A percentile compares a stretch with the other conserved stretches of the same genome.
Conservation (phyloP, 2,797 vertebrate genomes). For the Varecia variegata region DNA sequence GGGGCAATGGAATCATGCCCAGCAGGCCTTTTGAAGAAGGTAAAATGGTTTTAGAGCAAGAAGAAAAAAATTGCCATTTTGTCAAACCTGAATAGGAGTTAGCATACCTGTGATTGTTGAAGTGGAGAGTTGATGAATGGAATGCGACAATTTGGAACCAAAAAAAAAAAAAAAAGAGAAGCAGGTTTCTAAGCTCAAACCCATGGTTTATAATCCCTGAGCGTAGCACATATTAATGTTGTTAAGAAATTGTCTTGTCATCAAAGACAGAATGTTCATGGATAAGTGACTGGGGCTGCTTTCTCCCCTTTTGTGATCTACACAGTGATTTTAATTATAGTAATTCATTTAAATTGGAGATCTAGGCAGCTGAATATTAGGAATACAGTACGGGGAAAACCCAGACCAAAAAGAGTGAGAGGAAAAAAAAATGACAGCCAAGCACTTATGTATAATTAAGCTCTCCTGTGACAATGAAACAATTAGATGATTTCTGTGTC, state of each 20-base stretch:
- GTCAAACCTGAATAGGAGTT: not conserved
- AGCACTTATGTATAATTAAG: slow-evolving; percentile 70
- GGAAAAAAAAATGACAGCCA: not conserved
- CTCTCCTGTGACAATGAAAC: slow-evolving; percentile 58
- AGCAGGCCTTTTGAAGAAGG: not conserved
- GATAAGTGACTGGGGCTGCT: not conserved
- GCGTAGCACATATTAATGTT: not conserved
- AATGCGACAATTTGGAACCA: not conserved
- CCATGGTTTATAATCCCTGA: not conserved
- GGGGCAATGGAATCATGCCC: not conserved
- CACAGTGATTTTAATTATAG: slow-evolving; percentile 56
- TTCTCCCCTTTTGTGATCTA: not conserved
- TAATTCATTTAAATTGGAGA: slow-evolving; percentile 62
- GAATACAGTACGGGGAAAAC: slow-evolving; percentile 25
- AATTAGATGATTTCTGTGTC: slow-evolving; percentile 49
- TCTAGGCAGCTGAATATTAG: slow-evolving; percentile 6
- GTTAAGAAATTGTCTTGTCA: not conserved
- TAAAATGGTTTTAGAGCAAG: not conserved
- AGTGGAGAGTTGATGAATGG: not conserved
- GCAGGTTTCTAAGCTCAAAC: not conserved
- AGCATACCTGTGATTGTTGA: rapidly evolving
- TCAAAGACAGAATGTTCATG: not conserved
- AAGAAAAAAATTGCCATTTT: not conserved
- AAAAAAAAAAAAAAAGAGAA: not conserved
- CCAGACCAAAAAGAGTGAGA: not conserved